phyloP scores from a whole-genome alignment of 2,797 vertebrate genomes.

The Sebastes baramenuke region DNA sequence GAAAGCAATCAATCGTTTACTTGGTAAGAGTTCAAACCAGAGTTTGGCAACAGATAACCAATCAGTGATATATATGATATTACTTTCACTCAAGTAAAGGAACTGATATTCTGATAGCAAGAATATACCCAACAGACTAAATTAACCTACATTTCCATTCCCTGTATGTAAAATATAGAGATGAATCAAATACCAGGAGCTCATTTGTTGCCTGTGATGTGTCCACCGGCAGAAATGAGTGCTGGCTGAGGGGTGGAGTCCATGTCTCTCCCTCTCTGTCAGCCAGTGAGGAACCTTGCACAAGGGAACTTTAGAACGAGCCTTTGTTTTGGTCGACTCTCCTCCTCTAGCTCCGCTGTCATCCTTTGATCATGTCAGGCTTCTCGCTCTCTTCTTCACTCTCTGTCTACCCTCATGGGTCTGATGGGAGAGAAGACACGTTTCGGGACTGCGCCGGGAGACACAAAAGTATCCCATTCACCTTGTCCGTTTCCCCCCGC shows the following conservation, averaged over 20 bases:
- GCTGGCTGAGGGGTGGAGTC: slow-evolving; percentile 72
- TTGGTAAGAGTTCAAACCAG: background rate
- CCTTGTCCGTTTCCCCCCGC: slow-evolving; percentile 47
- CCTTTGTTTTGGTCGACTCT: slow-evolving; percentile 81
- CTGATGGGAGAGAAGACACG: slow-evolving; percentile 56
- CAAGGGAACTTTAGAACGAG: slow-evolving; percentile 76
- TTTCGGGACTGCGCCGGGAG: slow-evolving; percentile 42
- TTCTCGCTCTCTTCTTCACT: slow-evolving; percentile 49
- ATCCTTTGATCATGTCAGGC: slow-evolving; percentile 82
- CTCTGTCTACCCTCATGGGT: slow-evolving; percentile 59
- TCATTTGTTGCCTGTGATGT: slow-evolving; percentile 59
- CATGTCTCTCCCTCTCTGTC: slow-evolving; percentile 66
- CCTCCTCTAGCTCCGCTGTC: slow-evolving; percentile 81
- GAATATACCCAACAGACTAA: background rate
- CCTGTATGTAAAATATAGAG: slow-evolving; percentile 32
- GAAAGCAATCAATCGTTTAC: background rate
- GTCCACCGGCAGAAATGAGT: slow-evolving; percentile 64
- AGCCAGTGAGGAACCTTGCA: slow-evolving; percentile 56
- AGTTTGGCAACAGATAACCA: background rate
- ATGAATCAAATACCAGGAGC: slow-evolving; percentile 36
- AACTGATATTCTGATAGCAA: background rate
- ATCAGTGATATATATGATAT: background rate
- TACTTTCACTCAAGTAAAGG: background rate
- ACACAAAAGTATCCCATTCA: slow-evolving; percentile 69
- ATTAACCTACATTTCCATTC: background rate